Percentiles rank a stretch among this genome's conserved stretches.
Evolutionary conservation across 2,113 vertebrate species (phyloP).

Genomic region (Carettochelys insculpta): DNA sequence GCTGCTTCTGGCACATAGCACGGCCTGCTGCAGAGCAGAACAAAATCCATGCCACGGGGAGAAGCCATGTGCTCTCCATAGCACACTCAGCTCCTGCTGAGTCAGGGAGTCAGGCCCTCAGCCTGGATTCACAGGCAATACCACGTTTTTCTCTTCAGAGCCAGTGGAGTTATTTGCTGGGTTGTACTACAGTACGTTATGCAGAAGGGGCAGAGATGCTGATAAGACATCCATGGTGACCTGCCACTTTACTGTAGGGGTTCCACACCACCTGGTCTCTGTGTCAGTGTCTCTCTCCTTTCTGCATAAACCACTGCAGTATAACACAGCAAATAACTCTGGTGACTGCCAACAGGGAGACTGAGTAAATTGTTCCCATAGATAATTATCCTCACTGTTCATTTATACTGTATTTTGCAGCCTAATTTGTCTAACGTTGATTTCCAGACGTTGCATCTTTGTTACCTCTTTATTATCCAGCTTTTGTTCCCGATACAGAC

Average conservation of each 20-base stretch:
- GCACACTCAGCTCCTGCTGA: background rate
- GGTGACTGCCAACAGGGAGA: background rate
- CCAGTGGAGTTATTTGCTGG: background rate
- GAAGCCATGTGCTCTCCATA: background rate
- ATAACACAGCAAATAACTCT: background rate
- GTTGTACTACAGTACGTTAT: background rate
- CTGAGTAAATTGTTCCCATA: background rate
- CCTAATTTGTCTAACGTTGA: background rate
- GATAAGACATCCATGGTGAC: background rate
- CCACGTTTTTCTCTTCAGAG: background rate
- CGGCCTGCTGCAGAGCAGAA: background rate
- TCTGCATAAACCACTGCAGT: background rate
- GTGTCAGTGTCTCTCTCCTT: background rate
- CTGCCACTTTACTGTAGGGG: background rate
- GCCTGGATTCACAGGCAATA: background rate
- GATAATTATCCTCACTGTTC: background rate
- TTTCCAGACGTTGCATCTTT: background rate
- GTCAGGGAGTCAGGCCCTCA: background rate
- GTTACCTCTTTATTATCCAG: background rate
- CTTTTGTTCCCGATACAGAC: background rate
- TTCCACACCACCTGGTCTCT: background rate
- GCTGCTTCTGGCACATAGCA: background rate
- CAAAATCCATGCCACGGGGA: background rate
- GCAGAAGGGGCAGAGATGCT: background rate
- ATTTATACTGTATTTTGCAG: background rate